Evolutionary conservation across 2,888 invertebrate genomes (phyloP).

Genomic region (Tetragonula carbonaria): DNA sequence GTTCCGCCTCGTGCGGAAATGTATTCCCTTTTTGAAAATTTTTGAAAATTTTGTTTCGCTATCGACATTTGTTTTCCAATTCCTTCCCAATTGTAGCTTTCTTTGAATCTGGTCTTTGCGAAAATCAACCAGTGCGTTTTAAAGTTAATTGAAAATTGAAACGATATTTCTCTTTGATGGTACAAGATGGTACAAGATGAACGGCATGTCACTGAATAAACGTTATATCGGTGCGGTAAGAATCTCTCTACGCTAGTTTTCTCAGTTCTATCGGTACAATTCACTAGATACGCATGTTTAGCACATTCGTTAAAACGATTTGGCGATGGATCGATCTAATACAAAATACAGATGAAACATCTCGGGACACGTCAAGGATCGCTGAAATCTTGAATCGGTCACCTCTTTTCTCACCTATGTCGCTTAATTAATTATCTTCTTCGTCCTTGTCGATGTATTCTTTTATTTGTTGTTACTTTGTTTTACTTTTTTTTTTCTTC

Average conservation of each 20-base stretch:
- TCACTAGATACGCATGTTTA: constrained; percentile 1
- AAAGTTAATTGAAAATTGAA: background rate
- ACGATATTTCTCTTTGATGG: background rate
- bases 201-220: background rate
- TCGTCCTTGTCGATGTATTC: constrained; percentile 1
- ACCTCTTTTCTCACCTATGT: constrained; percentile 24
- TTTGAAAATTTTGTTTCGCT: background rate
- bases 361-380: constrained; percentile 45
- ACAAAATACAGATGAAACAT: constrained; percentile 38
- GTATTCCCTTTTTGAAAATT: background rate
- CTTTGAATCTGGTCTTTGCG: background rate
- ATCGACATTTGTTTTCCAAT: background rate
- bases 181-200: background rate
- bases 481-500: constrained; percentile 12
- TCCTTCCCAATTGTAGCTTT: background rate
- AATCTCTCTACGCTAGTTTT: constrained; percentile 20
- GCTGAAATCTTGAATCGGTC: constrained; percentile 58
- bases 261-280: constrained; percentile 8
- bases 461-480: background rate
- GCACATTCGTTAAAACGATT: constrained; percentile 4
- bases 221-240: background rate
- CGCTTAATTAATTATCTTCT: constrained; percentile 15
- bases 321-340: constrained; percentile 28
- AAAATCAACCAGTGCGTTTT: background rate
- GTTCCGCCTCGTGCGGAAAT: background rate